phyloP scores from a whole-genome alignment of 1,140 invertebrate species.

The Hypothenemus hampei region DNA sequence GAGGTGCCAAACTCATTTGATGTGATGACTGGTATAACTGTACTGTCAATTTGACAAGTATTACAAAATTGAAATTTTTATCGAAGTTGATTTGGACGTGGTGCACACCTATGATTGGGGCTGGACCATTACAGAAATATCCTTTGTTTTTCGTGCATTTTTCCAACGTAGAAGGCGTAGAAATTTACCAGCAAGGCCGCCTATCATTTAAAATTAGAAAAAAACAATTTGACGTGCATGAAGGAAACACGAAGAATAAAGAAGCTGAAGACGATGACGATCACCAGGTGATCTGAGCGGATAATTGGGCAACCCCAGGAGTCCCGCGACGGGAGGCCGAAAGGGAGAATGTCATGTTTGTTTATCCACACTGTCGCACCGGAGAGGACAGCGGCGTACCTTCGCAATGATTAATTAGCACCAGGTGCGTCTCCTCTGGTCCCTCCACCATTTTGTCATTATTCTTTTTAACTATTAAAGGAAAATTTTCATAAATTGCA shows the following conservation, averaged over 20 bases:
- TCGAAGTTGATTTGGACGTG: slow-evolving; percentile 36
- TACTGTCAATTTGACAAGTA: too few relatives aligned
- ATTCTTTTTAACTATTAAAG: too few relatives aligned
- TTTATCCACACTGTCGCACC: slow-evolving; percentile 40
- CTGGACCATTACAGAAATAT: slow-evolving; percentile 34
- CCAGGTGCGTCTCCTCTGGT: too few relatives aligned
- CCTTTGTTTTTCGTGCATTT: slow-evolving; percentile 31
- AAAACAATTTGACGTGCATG: not conserved
- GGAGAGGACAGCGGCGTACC: too few relatives aligned
- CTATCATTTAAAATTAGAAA: slow-evolving; percentile 24
- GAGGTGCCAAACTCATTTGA: too few relatives aligned
- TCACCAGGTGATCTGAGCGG: slow-evolving; percentile 38
- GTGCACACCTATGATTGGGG: slow-evolving; percentile 33
- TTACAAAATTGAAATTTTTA: slow-evolving; percentile 33
- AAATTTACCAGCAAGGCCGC: slow-evolving; percentile 27
- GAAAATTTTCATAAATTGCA: too few relatives aligned
- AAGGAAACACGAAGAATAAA: too few relatives aligned
- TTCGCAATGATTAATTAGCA: too few relatives aligned
- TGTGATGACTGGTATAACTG: too few relatives aligned
- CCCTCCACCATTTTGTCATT: too few relatives aligned
- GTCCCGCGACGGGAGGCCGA: slow-evolving; percentile 31
- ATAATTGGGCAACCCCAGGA: slow-evolving; percentile 48
- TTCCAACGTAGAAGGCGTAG: slow-evolving; percentile 34
- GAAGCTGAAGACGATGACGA: not conserved
- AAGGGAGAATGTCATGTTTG: slow-evolving; percentile 40